phyloP scores from a whole-genome alignment of 2,797 vertebrate genomes.

The Acipenser ruthenus region DNA sequence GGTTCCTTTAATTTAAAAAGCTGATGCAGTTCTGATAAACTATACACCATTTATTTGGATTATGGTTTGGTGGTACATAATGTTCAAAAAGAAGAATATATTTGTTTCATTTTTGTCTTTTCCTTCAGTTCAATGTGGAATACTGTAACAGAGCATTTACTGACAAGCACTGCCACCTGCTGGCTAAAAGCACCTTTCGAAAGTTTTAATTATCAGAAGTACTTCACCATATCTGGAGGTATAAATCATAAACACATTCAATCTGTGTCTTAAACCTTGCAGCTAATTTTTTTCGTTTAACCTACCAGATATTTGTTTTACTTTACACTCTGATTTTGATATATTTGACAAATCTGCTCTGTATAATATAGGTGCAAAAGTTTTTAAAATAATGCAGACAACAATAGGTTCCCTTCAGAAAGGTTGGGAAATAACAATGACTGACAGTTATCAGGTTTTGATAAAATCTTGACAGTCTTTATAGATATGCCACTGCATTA shows the following conservation, averaged over 20 bases:
- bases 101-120: neutral
- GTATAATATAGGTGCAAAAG: constrained; percentile 31
- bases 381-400: constrained; percentile 17
- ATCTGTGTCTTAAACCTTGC: constrained; percentile 29
- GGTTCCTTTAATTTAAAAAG: too few relatives aligned
- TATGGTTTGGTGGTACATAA: too few relatives aligned
- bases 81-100: too few relatives aligned
- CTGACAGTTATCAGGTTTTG: constrained; percentile 32
- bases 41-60: too few relatives aligned
- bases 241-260: constrained; percentile 26
- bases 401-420: constrained; percentile 26
- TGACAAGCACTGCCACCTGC: constrained; percentile 49
- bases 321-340: constrained; percentile 12
- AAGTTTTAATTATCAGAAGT: neutral
- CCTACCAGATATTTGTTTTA: constrained; percentile 30
- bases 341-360: constrained; percentile 30
- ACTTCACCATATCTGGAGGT: constrained; percentile 11
- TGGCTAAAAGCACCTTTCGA: constrained; percentile 24
- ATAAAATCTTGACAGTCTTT: constrained; percentile 45
- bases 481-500: constrained; percentile 45
- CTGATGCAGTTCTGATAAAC: too few relatives aligned
- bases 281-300: constrained; percentile 33
- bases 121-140: neutral
- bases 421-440: constrained; percentile 32
- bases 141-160: constrained; percentile 23